phyloP scores from a whole-genome alignment of 2,797 vertebrate genomes.

The Leptodactylus fallax region DNA sequence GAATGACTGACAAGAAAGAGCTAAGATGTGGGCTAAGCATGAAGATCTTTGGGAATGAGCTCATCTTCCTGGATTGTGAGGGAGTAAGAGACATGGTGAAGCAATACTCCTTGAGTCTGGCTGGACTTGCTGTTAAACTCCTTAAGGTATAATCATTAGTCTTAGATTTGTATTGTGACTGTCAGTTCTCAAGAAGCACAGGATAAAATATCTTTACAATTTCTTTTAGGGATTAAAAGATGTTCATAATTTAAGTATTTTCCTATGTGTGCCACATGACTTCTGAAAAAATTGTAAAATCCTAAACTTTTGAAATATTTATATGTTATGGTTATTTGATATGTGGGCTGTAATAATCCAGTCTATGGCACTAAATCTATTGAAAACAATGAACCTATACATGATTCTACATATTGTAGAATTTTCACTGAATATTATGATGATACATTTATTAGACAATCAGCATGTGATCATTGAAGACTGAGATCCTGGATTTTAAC shows the following conservation, averaged over 20 bases:
- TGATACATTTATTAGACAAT: neutral
- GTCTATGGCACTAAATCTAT: neutral
- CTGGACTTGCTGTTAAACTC: slow-evolving; percentile 79
- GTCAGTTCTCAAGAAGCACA: neutral
- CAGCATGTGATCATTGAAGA: neutral
- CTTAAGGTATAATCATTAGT: slow-evolving; percentile 80
- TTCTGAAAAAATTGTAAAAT: neutral
- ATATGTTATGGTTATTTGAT: neutral
- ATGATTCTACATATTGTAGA: neutral
- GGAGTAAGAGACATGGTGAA: slow-evolving; percentile 74
- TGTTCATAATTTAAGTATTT: neutral
- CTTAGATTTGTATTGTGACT: neutral
- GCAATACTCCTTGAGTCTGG: slow-evolving; percentile 77
- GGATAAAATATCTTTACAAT: neutral
- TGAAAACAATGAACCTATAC: neutral
- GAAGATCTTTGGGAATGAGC: slow-evolving; percentile 86
- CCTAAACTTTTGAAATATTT: neutral
- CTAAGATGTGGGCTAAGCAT: slow-evolving; percentile 78
- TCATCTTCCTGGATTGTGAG: slow-evolving; percentile 81
- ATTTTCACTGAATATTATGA: neutral
- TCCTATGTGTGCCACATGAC: neutral
- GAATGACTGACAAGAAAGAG: slow-evolving; percentile 62
- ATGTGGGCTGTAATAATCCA: neutral
- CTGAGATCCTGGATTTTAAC: neutral
- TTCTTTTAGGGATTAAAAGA: slow-evolving; percentile 2